Percentiles rank a stretch among this genome's conserved stretches.
phyloP scores from a whole-genome alignment of 2,113 vertebrate species.

The Archilochus colubris region DNA sequence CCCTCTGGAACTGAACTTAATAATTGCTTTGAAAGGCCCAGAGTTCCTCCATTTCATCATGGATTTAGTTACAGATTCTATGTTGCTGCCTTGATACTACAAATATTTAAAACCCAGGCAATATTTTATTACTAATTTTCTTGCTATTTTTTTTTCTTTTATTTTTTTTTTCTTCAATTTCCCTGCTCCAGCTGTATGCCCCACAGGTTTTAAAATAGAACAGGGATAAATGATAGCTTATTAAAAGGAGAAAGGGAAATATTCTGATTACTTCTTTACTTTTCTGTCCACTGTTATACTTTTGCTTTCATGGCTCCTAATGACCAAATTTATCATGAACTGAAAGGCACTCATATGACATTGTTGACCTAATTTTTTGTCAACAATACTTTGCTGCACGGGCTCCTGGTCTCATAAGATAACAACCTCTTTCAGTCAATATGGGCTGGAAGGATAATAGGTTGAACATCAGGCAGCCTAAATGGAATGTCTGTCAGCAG shows the following conservation, averaged over 20 bases:
- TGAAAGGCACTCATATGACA: background rate
- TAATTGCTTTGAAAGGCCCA: background rate
- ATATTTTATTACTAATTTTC: slow-evolving; percentile 1
- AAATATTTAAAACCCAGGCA: slow-evolving; percentile 34
- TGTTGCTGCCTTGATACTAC: background rate
- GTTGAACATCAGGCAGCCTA: background rate
- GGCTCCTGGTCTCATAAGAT: background rate
- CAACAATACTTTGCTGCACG: background rate
- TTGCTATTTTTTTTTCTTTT: background rate
- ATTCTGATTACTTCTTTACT: background rate
- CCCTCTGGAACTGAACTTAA: background rate
- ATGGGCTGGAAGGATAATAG: background rate
- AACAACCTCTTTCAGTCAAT: background rate
- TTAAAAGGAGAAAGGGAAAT: slow-evolving; percentile 29
- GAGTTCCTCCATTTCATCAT: background rate
- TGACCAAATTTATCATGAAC: background rate
- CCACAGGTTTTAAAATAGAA: background rate
- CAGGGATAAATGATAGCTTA: slow-evolving; percentile 16
- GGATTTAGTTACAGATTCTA: background rate
- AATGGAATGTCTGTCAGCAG: background rate
- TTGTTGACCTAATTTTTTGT: slow-evolving; percentile 48
- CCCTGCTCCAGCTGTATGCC: background rate
- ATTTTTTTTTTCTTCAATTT: background rate
- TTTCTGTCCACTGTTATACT: background rate
- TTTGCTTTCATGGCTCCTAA: background rate